Evolutionary conservation across 2,113 vertebrate genomes (phyloP).

Genomic region (Pluvianellus socialis): DNA sequence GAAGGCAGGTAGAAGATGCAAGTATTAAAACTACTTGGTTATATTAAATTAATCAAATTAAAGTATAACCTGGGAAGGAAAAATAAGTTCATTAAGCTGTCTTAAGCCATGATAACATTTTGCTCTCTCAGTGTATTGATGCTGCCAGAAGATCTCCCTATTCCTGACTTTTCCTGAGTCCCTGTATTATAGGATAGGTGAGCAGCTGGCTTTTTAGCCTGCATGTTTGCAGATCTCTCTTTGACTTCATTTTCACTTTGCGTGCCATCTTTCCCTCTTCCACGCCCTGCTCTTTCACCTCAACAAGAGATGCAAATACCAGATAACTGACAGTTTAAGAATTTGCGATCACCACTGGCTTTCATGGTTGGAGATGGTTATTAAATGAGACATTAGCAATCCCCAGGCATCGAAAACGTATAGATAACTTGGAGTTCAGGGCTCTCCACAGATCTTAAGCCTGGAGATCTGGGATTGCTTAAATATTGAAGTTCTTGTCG

Average conservation of each 20-base stretch:
- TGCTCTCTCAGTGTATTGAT: neutral
- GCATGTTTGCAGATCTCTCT: neutral
- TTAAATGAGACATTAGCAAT: slow-evolving; percentile 16
- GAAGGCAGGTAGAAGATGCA: neutral
- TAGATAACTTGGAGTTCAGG: neutral
- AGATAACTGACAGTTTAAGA: neutral
- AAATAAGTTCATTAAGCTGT: neutral
- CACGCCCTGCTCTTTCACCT: neutral
- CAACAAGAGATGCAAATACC: slow-evolving; percentile 9
- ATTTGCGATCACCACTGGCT: slow-evolving; percentile 4
- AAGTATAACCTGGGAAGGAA: neutral
- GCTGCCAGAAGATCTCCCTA: neutral
- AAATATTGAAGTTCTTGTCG: neutral
- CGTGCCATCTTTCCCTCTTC: neutral
- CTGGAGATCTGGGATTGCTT: neutral
- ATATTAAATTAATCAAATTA: neutral
- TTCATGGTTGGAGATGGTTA: neutral
- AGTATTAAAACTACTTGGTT: neutral
- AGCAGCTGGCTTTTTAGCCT: neutral
- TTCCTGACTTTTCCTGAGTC: neutral
- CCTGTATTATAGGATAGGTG: neutral
- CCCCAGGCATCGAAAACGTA: neutral
- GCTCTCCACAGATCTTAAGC: neutral
- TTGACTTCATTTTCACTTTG: neutral
- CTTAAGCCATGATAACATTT: neutral